A percentile compares a stretch with the other conserved stretches of the same genome.
phyloP scores from a whole-genome alignment of 2,888 invertebrate species.

The Plebejus argus region DNA sequence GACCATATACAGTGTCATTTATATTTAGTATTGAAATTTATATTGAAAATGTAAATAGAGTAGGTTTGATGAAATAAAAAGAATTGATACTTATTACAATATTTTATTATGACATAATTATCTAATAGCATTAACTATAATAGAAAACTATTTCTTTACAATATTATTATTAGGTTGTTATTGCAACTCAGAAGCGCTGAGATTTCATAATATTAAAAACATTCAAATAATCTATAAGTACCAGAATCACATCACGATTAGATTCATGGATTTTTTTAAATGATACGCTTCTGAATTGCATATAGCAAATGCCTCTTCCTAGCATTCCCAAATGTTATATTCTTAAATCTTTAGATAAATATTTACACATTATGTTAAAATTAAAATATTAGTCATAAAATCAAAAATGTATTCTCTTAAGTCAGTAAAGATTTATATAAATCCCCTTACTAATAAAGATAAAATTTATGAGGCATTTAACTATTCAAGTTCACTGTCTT shows the following conservation, averaged over 20 bases:
- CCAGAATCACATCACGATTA: background rate
- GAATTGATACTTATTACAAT: constrained; percentile 53
- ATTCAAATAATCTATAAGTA: background rate
- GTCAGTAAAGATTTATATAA: background rate
- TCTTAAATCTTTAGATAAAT: constrained; percentile 37
- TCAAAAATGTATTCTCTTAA: constrained; percentile 26
- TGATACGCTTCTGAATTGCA: background rate
- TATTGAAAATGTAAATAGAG: constrained; percentile 27
- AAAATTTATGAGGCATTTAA: background rate
- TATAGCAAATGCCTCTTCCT: constrained; percentile 48
- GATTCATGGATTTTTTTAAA: background rate
- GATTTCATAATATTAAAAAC: background rate
- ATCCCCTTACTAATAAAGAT: background rate
- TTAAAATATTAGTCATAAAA: constrained; percentile 42
- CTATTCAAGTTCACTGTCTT: background rate
- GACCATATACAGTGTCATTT: constrained; percentile 27
- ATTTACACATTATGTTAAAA: constrained; percentile 48
- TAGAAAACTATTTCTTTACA: constrained; percentile 60
- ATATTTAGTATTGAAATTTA: constrained; percentile 24
- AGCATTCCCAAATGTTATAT: constrained; percentile 23
- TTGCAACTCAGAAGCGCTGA: background rate
- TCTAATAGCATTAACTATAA: constrained; percentile 61
- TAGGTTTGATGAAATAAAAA: constrained; percentile 39
- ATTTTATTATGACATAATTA: constrained; percentile 64
- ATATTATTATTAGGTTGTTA: constrained; percentile 51